Evolutionary conservation across 2,797 vertebrate genomes (phyloP).

Genomic region (Enoplosus armatus): DNA sequence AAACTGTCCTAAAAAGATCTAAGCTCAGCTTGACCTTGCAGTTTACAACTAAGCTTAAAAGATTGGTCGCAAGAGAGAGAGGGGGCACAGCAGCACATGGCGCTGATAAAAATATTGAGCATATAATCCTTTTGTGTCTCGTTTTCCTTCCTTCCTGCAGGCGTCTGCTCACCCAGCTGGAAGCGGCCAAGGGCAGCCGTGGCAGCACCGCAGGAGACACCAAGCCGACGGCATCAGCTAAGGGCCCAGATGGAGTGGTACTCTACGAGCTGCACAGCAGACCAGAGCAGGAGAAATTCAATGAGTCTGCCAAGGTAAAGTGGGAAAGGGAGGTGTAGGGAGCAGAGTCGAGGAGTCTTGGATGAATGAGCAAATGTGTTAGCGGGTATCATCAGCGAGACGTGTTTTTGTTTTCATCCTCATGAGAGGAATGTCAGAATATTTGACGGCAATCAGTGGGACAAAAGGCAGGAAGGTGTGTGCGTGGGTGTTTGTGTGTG

Average conservation of each 20-base stretch:
- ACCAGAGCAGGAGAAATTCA: slow-evolving; percentile 95
- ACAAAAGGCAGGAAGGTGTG: slow-evolving; percentile 27
- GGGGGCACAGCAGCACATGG: not conserved
- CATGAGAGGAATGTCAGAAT: slow-evolving; percentile 44
- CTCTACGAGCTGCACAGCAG: slow-evolving; percentile 95
- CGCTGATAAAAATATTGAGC: slow-evolving; percentile 39
- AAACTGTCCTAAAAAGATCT: not conserved
- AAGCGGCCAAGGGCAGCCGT: slow-evolving; percentile 87
- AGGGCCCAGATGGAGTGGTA: slow-evolving; percentile 84
- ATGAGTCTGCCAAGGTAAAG: slow-evolving; percentile 92
- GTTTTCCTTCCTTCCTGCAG: slow-evolving; percentile 73
- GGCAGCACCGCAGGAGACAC: slow-evolving; percentile 69
- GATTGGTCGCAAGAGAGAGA: not conserved
- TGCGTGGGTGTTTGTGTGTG: slow-evolving; percentile 17
- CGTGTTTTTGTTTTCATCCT: slow-evolving; percentile 29
- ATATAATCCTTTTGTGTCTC: slow-evolving; percentile 51
- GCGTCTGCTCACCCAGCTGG: slow-evolving; percentile 94
- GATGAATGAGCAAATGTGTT: slow-evolving; percentile 31
- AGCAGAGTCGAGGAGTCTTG: slow-evolving; percentile 25
- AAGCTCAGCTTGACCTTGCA: slow-evolving; percentile 27
- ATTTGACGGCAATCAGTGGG: slow-evolving; percentile 29
- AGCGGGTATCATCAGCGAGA: not conserved
- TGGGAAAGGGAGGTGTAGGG: slow-evolving; percentile 20
- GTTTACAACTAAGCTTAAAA: slow-evolving; percentile 14
- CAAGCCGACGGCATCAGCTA: slow-evolving; percentile 68